A percentile compares a stretch with the other conserved stretches of the same genome.
Evolutionary conservation across 2,797 vertebrate genomes (phyloP).

Genomic region (Miichthys miiuy): DNA sequence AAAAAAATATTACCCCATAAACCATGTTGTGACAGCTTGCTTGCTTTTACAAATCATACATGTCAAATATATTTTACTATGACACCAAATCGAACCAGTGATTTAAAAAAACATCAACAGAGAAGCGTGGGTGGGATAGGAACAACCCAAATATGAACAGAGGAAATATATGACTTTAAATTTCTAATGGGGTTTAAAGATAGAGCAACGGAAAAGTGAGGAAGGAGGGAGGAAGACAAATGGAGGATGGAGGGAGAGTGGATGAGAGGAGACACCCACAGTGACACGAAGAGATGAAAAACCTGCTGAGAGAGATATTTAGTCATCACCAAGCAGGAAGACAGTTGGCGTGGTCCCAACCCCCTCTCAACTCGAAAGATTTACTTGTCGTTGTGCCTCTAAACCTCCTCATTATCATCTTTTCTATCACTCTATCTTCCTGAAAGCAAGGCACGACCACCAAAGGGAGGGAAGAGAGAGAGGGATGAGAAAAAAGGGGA

Average conservation of each 20-base stretch:
- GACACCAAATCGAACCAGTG: background rate
- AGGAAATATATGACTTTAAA: constrained; percentile 30
- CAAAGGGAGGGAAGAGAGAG: constrained; percentile 11
- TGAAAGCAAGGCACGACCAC: constrained; percentile 43
- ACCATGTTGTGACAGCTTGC: constrained; percentile 35
- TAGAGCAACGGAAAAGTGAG: constrained; percentile 16
- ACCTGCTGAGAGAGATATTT: constrained; percentile 69
- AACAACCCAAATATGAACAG: constrained; percentile 17
- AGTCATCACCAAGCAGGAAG: constrained; percentile 56
- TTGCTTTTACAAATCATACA: constrained; percentile 39
- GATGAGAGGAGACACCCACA: constrained; percentile 57
- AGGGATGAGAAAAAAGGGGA: constrained; percentile 20
- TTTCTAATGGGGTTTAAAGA: constrained; percentile 41
- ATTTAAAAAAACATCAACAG: background rate
- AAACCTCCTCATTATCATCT: constrained; percentile 72
- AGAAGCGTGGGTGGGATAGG: background rate
- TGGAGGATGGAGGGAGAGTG: constrained; percentile 40
- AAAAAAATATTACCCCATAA: constrained; percentile 35
- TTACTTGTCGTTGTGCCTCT: constrained; percentile 59
- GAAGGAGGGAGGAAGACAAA: constrained; percentile 41
- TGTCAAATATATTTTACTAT: constrained; percentile 32
- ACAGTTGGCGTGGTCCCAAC: constrained; percentile 66
- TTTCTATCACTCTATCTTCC: constrained; percentile 60
- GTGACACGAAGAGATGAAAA: constrained; percentile 57
- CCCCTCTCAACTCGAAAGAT: constrained; percentile 58